A percentile compares a stretch with the other conserved stretches of the same genome.
Evolutionary conservation across 2,113 vertebrate genomes (phyloP).

Genomic region (Cisticola juncidis): DNA sequence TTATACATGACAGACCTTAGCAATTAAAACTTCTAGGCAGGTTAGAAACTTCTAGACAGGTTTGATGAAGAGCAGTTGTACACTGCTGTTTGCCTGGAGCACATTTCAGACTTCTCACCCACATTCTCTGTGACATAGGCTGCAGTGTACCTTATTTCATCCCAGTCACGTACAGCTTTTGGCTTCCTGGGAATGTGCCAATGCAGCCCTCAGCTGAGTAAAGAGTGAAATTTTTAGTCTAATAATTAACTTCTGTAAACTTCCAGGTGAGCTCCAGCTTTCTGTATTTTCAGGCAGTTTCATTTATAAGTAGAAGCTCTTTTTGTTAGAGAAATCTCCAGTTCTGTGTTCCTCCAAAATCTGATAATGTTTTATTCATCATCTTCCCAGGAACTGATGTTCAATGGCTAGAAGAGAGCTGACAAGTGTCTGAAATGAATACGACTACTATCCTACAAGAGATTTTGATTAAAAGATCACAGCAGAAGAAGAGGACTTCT

Average conservation of each 20-base stretch:
- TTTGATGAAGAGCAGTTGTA: background rate
- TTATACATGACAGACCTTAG: background rate
- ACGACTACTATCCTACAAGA: constrained; percentile 85
- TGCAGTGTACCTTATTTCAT: background rate
- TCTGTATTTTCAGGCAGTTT: background rate
- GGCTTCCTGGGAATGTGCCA: background rate
- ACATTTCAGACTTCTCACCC: background rate
- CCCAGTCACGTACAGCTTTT: background rate
- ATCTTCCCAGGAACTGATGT: constrained; percentile 51
- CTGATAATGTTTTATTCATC: background rate
- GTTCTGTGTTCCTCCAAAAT: background rate
- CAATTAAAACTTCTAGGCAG: background rate
- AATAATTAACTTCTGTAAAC: constrained; percentile 52
- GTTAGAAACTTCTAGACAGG: background rate
- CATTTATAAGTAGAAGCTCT: background rate
- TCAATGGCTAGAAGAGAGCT: constrained; percentile 78
- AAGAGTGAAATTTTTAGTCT: constrained; percentile 7
- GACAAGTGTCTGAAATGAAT: constrained; percentile 84
- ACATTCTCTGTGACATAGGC: background rate
- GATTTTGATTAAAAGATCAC: constrained; percentile 91
- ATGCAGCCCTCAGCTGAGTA: background rate
- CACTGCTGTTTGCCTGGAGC: background rate
- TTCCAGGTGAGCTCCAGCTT: constrained; percentile 3
- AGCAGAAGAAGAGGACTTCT: constrained; percentile 93
- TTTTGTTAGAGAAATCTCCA: background rate